Conservation (phyloP, 2,888 invertebrate species). For the Nemapogon koenigi region DNA sequence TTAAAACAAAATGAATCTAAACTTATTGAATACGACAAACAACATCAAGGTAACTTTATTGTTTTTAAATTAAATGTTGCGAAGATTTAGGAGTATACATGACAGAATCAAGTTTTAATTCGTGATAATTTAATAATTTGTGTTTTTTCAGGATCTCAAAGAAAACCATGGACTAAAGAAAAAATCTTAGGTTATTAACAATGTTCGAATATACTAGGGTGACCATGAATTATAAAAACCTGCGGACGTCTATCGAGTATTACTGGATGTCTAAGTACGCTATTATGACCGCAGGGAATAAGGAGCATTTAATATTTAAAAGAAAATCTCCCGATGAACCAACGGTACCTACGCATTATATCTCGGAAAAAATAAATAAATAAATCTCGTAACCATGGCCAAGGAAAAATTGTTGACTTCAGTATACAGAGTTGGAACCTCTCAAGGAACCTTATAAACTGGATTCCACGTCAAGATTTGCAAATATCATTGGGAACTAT, state of each 20-base stretch:
- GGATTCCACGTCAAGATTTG: too few species aligned
- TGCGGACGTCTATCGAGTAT: conserved; percentile 1
- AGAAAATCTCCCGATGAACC: conserved; percentile 9
- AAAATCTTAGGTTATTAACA: conserved; percentile 6
- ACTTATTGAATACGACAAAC: too few species aligned
- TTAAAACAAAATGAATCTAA: too few species aligned
- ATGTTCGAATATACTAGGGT: conserved; percentile 4
- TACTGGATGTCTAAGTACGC: conserved; percentile 12
- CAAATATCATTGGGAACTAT: too few species aligned
- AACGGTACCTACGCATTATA: conserved; percentile 10
- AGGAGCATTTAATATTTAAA: conserved; percentile 12
- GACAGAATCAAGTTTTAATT: too few species aligned
- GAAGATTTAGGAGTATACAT: too few species aligned
- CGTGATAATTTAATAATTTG: too few species aligned
- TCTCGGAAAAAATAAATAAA: conserved; percentile 16
- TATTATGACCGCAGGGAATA: conserved; percentile 4
- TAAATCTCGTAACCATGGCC: conserved; percentile 3
- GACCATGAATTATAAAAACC: not conserved
- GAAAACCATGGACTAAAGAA: conserved; percentile 5
- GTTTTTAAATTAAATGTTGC: too few species aligned
- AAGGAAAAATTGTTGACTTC: too few species aligned
- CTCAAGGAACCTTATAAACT: too few species aligned
- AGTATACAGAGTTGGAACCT: too few species aligned
- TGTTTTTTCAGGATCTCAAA: not conserved
- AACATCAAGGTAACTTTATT: too few species aligned